Conservation (phyloP, 2,888 invertebrate genomes). For the Drosophila kokeensis region DNA sequence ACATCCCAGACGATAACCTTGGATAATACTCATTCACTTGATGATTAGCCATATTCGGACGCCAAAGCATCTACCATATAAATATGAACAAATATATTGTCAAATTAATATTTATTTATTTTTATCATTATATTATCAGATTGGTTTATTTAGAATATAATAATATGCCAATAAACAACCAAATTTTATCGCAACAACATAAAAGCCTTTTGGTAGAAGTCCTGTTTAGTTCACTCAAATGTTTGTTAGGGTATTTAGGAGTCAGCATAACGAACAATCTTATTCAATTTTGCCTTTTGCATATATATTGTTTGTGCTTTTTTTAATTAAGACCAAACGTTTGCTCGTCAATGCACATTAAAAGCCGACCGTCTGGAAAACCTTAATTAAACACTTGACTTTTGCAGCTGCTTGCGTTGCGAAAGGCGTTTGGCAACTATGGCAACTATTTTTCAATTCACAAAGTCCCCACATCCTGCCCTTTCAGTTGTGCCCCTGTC, state of each 20-base stretch:
- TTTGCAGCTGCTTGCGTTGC: constrained; percentile 42
- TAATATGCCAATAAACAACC: background rate
- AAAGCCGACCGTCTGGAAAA: constrained; percentile 52
- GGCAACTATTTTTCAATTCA: constrained; percentile 71
- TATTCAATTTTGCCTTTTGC: background rate
- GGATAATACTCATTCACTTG: background rate
- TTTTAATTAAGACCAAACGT: constrained; percentile 57
- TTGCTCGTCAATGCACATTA: constrained; percentile 55
- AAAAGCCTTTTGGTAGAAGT: background rate
- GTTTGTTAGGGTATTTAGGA: background rate
- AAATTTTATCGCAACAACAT: background rate
- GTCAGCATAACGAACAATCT: background rate
- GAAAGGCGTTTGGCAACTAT: constrained; percentile 64
- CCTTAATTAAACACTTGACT: constrained; percentile 75
- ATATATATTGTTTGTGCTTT: background rate
- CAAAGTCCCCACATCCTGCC: constrained; percentile 42
- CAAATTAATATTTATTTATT: background rate
- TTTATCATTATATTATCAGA: background rate
- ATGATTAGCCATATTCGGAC: background rate
- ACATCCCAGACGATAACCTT: constrained; percentile 17
- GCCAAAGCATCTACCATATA: background rate
- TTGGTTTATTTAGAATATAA: background rate
- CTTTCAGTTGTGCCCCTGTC: constrained; percentile 1
- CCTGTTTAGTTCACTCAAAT: background rate
- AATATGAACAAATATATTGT: background rate